These are phyloP conservation scores for Microcebus lehilahytsara DNA, from an alignment of 2,113 vertebrate species.

Conservation along the genomic window DNA sequence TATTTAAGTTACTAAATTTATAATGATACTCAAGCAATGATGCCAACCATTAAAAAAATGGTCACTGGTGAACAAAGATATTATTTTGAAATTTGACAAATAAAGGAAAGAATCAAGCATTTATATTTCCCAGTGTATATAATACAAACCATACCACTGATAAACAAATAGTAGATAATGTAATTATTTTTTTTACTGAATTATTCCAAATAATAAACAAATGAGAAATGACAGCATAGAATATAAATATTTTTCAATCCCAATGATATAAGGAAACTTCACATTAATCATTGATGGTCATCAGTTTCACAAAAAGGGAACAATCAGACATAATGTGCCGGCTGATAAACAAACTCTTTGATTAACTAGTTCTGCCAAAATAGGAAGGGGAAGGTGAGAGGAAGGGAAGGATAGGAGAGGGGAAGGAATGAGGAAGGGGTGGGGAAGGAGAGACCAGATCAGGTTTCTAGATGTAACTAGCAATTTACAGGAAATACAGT, in stretches of 20 bases:
- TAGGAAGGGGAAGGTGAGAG: neutral
- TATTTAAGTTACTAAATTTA: neutral
- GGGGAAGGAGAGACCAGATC: neutral
- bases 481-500: neutral
- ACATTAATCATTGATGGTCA: neutral
- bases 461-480: neutral
- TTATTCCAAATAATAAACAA: neutral
- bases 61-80: neutral
- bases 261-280: neutral
- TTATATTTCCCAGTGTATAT: neutral
- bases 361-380: neutral
- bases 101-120: neutral
- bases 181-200: neutral
- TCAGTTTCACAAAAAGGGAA: neutral
- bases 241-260: neutral
- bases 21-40: neutral
- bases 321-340: neutral
- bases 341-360: neutral
- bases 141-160: neutral
- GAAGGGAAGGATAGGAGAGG: too few relatives aligned
- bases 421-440: too few relatives aligned
- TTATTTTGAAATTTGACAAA: neutral
- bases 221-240: neutral
- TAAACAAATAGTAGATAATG: neutral
- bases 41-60: too few relatives aligned